Conservation (phyloP, 2,797 vertebrate species). For the Melanogrammus aeglefinus region DNA sequence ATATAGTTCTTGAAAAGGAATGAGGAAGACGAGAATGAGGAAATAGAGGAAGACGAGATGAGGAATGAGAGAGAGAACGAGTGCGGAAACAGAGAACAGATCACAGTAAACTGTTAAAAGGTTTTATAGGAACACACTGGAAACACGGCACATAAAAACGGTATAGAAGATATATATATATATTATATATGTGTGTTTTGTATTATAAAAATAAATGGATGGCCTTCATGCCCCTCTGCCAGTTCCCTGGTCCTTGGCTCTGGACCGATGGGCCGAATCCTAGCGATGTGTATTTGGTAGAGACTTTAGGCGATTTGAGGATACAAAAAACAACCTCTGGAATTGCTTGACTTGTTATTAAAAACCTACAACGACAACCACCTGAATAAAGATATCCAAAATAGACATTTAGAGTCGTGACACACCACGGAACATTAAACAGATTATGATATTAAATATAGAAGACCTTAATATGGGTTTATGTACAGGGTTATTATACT, state of each 20-base stretch:
- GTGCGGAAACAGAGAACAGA: neutral
- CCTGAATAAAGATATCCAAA: neutral
- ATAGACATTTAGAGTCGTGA: neutral
- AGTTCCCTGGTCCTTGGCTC: too few relatives aligned
- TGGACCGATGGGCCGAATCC: neutral
- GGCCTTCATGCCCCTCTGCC: too few relatives aligned
- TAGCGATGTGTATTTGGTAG: conserved; percentile 63
- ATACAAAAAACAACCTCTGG: conserved; percentile 10
- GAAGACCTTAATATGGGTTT: neutral
- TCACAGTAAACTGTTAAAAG: neutral
- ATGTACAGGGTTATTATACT: conserved; percentile 38
- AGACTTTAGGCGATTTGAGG: conserved; percentile 55
- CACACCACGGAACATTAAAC: conserved; percentile 4
- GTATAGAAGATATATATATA: neutral
- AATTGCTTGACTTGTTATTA: neutral
- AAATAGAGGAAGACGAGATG: too few relatives aligned
- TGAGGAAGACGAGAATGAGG: too few relatives aligned
- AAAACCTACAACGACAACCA: neutral
- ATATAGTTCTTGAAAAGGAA: too few relatives aligned
- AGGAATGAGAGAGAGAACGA: too few relatives aligned
- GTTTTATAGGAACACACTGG: neutral
- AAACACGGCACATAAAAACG: neutral
- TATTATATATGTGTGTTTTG: neutral
- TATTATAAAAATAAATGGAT: neutral
- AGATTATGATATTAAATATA: neutral